A percentile compares a stretch with the other conserved stretches of the same genome.
phyloP scores from a whole-genome alignment of 2,888 invertebrate genomes.

The Tetheella fluctuosa region DNA sequence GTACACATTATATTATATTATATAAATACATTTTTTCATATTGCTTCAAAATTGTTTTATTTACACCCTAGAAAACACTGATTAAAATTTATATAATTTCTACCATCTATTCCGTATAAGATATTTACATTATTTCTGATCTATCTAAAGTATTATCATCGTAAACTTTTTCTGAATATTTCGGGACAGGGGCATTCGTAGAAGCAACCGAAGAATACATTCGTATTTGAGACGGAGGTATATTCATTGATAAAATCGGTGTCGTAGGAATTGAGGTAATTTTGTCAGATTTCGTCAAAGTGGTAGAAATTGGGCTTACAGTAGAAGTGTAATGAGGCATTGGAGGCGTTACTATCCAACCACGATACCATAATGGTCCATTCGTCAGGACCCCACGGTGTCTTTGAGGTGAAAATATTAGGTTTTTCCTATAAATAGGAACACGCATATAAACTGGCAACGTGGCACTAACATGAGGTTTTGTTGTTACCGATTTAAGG shows the following conservation, averaged over 20 bases:
- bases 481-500: constrained; percentile 42
- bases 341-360: constrained; percentile 14
- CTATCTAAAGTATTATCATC: constrained; percentile 9
- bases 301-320: background rate
- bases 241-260: background rate
- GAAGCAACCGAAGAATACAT: background rate
- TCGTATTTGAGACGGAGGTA: background rate
- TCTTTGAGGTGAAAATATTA: constrained; percentile 26
- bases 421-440: constrained; percentile 29
- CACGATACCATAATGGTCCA: constrained; percentile 34
- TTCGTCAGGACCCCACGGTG: constrained; percentile 42
- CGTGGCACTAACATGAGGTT: constrained; percentile 46
- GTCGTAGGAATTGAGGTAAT: background rate
- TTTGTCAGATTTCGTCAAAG: background rate
- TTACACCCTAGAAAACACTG: constrained; percentile 20
- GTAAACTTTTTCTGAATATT: background rate
- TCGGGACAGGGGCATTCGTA: background rate
- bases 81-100: constrained; percentile 17
- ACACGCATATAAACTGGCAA: constrained; percentile 61
- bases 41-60: constrained; percentile 63
- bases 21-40: constrained; percentile 70
- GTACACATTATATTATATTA: constrained; percentile 62
- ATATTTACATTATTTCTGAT: constrained; percentile 1
- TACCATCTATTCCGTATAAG: constrained; percentile 4
- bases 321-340: constrained; percentile 2